Base-by-base conservation (phyloP, 1,140 invertebrate species). In the Marisa cornuarietis region DNA sequence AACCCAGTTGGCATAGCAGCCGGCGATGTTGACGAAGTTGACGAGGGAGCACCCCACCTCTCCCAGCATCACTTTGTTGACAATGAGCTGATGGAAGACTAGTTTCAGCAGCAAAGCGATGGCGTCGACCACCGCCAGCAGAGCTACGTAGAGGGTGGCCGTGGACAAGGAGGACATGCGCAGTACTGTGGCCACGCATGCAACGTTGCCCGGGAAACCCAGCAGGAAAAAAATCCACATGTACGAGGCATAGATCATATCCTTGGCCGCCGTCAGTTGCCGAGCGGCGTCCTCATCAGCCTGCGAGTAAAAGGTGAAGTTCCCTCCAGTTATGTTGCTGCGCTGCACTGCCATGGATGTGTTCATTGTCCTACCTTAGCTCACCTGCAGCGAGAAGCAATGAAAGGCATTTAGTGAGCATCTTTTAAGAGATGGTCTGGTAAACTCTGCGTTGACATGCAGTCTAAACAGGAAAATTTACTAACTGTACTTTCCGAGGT, bases 81-180 rank as follows among this genome's bases (percentile, higher is more conserved):
- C 42, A 9, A 81, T 82, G 6, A 88, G 22, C 58, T 83, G 81
- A 22, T 85, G 71, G 65, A 78, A 82, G 14, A 84, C 42, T 22
- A 87, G 62, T 76, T 87, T 88, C 22, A 82, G 31, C 49, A 83
- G 54, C 10, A 88, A 69, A 24, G 83, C 82, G 5, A 79, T 7
- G 42, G 76, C 78, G 73, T 88, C 87, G n/a, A 83, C 71, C 16
- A 84, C 66, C 4, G 87, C 85, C 69, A 88, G 78, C 8, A 84
- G 61, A 9, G 82, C 81, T 77, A 88, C 86, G 73, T 83, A 87
- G 3, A 86, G 18, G 10, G 83, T 83, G n/a, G 85, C 87, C 61
- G 87, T 84, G 58, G 83, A 81, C 66, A 85, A 68, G 0, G 80
- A 75, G 58, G 80, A 78, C 84, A 88, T 86, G 24, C 79, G 80